Percentiles rank a stretch among this genome's conserved stretches.
Evolutionary conservation across 2,888 invertebrate genomes (phyloP).

Genomic region (Harpalus rubripes): DNA sequence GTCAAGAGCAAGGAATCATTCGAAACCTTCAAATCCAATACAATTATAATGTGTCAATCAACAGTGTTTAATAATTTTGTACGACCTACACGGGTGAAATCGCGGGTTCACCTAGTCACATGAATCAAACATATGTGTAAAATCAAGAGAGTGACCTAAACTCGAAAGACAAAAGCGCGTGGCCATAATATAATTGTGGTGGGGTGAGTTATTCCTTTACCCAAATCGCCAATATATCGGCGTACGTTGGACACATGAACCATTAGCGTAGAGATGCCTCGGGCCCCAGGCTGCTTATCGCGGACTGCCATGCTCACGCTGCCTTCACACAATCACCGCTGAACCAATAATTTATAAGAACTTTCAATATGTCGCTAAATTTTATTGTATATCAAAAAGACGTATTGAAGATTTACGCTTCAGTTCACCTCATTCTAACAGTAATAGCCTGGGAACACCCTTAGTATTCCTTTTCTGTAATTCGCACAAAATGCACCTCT

Average conservation of each 20-base stretch:
- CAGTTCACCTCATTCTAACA: constrained; percentile 25
- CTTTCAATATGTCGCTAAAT: constrained; percentile 66
- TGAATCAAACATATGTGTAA: neutral
- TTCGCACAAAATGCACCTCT: neutral
- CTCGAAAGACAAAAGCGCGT: neutral
- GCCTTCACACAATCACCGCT: constrained; percentile 52
- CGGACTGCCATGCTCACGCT: constrained; percentile 48
- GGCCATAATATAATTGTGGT: no score
- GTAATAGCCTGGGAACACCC: constrained; percentile 6
- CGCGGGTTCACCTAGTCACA: no score
- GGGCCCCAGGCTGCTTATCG: constrained; percentile 50
- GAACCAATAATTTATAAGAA: constrained; percentile 66
- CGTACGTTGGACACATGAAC: constrained; percentile 63
- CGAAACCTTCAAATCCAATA: no score
- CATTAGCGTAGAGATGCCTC: constrained; percentile 7
- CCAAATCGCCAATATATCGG: constrained; percentile 63
- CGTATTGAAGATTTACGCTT: constrained; percentile 56
- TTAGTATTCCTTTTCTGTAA: neutral
- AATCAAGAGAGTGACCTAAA: constrained; percentile 3
- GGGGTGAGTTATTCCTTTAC: constrained; percentile 56
- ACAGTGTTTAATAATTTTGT: no score
- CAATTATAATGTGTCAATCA: no score
- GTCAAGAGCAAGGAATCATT: no score
- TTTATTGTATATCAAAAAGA: constrained; percentile 58
- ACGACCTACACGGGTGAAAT: no score